Base-by-base conservation (phyloP, 1,140 invertebrate species). In the Muscidifurax raptorellus region DNA sequence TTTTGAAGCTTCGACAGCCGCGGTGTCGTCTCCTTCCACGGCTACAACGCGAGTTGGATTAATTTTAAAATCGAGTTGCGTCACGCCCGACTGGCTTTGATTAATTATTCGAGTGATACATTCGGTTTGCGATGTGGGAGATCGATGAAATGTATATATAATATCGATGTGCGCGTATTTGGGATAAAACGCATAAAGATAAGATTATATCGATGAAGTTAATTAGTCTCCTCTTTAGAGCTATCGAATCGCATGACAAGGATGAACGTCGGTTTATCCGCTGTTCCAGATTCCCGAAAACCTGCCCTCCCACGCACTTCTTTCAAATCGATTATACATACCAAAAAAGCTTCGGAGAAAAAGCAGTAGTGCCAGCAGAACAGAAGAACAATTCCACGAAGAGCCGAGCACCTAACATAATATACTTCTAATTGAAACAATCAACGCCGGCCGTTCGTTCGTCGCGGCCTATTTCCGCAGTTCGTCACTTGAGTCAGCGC, bases 381-480 rank as follows among this genome's bases (percentile, higher is more conserved):
- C n/a, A n/a, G n/a, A n/a, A 7, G 52, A n/a, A n/a, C 18, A n/a
- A 59, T n/a, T 59, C 52, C 6, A 22, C 25, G 25, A n/a, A 64
- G 30, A 79, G 22, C 25, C 18, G 85, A 67, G 77, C 87, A 89
- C 88, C 88, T 89, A 22, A 12, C 5, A 32, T 10, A n/a, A n/a
- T n/a, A n/a, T 40, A 10, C 36, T 40, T 84, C 86, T 85, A 89
- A 89, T 88, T 88, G 87, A 85, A 52, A 47, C 87, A 87, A 89
- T 89, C 83, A 87, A 87, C 84, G 69, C 85, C 78, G 81, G n/a
- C n/a, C n/a, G n/a, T n/a, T 79, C 9, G 36, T 3, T 83, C 85
- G 85, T 87, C 84, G 85, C n/a, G n/a, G 87, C 87, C 87, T 88
- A 86, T 86, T 89, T 89, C 88, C 88, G 88, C 88, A 89, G 87